Evolutionary conservation across 2,888 invertebrate species (phyloP).

Genomic region (Drosophila testacea): DNA sequence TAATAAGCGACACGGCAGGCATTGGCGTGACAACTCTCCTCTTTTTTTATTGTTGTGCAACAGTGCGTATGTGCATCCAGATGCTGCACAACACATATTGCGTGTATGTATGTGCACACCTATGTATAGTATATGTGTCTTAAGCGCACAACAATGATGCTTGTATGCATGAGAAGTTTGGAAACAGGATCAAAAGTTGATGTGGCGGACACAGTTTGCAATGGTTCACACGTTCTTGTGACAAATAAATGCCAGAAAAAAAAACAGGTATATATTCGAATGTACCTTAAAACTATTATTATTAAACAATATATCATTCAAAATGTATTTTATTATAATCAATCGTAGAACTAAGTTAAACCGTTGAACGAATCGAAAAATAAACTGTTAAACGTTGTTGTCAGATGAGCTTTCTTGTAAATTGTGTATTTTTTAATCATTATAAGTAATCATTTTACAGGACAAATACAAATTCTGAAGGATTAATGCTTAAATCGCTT

Average conservation of each 20-base stretch:
- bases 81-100: conserved; percentile 25
- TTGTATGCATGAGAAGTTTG: conserved; percentile 64
- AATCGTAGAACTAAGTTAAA: too few relatives aligned
- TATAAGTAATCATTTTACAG: too few relatives aligned
- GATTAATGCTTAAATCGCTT: too few relatives aligned
- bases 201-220: conserved; percentile 42
- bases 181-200: conserved; percentile 62
- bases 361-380: too few relatives aligned
- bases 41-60: conserved; percentile 63
- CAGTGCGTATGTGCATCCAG: conserved; percentile 69
- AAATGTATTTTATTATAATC: too few relatives aligned
- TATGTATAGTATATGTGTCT: conserved; percentile 25
- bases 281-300: too few relatives aligned
- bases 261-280: not conserved
- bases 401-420: too few relatives aligned
- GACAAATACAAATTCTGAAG: too few relatives aligned
- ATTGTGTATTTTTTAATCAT: too few relatives aligned
- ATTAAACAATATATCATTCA: too few relatives aligned
- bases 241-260: not conserved
- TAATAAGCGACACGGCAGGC: conserved; percentile 59
- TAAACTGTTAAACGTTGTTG: too few relatives aligned
- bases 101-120: conserved; percentile 4
- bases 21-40: not conserved
- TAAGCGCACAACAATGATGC: conserved; percentile 71
- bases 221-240: conserved; percentile 55